Conservation (phyloP, 2,113 vertebrate genomes). For the Xenopus laevis region DNA sequence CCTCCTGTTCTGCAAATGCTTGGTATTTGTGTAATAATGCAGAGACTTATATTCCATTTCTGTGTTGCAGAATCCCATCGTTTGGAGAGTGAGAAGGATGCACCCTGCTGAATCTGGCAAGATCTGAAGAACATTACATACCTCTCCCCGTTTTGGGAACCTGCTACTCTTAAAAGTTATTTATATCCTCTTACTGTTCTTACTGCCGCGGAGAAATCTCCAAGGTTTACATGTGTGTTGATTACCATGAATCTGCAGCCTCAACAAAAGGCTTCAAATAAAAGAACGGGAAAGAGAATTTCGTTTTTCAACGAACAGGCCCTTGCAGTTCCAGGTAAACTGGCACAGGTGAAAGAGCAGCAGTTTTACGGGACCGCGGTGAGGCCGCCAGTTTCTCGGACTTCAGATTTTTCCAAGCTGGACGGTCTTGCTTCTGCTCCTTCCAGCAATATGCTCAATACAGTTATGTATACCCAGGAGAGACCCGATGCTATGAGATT, state of each 20-base stretch:
- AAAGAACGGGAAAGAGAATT: conserved; percentile 86
- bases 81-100: conserved; percentile 44
- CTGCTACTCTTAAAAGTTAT: conserved; percentile 39
- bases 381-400: conserved; percentile 60
- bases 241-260: conserved; percentile 88
- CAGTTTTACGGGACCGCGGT: conserved; percentile 72
- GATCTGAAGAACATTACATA: not conserved
- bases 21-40: not conserved
- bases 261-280: conserved; percentile 84
- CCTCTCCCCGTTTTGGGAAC: conserved; percentile 11
- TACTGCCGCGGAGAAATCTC: conserved; percentile 35
- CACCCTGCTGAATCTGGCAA: conserved; percentile 34
- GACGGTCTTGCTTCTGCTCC: conserved; percentile 61
- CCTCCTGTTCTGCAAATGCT: not conserved
- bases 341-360: conserved; percentile 75
- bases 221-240: conserved; percentile 38
- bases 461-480: conserved; percentile 84
- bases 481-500: conserved; percentile 77
- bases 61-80: conserved; percentile 21
- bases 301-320: conserved; percentile 75
- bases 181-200: conserved; percentile 36
- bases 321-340: conserved; percentile 64
- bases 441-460: conserved; percentile 72
- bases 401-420: conserved; percentile 66
- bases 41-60: not conserved